These are phyloP conservation scores for Euzophera pinguis DNA, from an alignment of 2,888 invertebrate genomes.

Conservation along the genomic window DNA sequence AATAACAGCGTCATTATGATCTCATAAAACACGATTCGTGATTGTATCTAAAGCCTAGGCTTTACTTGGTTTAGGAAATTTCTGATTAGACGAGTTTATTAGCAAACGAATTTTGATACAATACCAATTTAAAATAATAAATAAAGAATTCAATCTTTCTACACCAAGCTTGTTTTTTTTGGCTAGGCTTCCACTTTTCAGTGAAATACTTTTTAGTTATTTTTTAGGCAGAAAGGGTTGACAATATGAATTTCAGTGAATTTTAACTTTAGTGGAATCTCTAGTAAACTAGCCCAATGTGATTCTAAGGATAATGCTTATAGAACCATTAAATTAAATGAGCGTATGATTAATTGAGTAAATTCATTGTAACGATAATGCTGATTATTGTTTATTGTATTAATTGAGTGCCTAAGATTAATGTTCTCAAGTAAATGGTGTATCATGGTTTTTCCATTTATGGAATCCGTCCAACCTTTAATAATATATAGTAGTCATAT, in stretches of 20 bases:
- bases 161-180: too few relatives aligned
- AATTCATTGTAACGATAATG: conserved; percentile 29
- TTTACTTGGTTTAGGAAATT: not conserved
- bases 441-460: not conserved
- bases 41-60: conserved; percentile 28
- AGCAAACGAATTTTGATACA: too few relatives aligned
- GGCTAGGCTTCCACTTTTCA: too few relatives aligned
- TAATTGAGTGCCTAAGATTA: not conserved
- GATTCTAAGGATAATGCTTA: conserved; percentile 21
- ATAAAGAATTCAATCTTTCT: too few relatives aligned
- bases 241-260: too few relatives aligned
- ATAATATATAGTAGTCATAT: too few relatives aligned
- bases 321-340: conserved; percentile 36
- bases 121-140: too few relatives aligned
- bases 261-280: too few relatives aligned
- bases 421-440: conserved; percentile 6
- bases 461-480: too few relatives aligned
- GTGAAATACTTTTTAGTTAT: too few relatives aligned
- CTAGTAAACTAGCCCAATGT: too few relatives aligned
- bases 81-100: not conserved
- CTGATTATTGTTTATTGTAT: conserved; percentile 2
- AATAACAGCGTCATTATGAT: conserved; percentile 16
- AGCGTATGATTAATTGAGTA: conserved; percentile 35
- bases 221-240: too few relatives aligned
- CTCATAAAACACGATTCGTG: conserved; percentile 32